Evolutionary conservation across 2,888 invertebrate genomes (phyloP).

Genomic region (Andrena camellia): DNA sequence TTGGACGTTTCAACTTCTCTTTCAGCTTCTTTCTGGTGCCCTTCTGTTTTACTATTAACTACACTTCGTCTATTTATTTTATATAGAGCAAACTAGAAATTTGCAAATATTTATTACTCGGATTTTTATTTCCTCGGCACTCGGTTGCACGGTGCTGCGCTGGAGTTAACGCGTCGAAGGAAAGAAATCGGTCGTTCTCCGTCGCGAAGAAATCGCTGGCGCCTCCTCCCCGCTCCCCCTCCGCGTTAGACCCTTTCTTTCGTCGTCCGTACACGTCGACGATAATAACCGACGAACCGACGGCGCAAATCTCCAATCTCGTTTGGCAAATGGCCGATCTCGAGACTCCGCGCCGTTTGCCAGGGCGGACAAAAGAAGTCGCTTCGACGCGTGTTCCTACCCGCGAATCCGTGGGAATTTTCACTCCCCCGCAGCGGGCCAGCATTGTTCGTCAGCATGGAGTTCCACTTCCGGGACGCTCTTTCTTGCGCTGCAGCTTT

Average conservation of each 20-base stretch:
- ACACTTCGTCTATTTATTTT: too few relatives aligned
- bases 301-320: slow-evolving; percentile 73
- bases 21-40: background rate
- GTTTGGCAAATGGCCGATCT: slow-evolving; percentile 76
- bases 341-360: slow-evolving; percentile 42
- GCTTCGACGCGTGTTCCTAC: slow-evolving; percentile 52
- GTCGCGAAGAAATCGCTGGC: slow-evolving; percentile 46
- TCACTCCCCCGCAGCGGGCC: slow-evolving; percentile 27
- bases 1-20: background rate
- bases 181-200: slow-evolving; percentile 46
- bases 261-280: slow-evolving; percentile 67
- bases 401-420: slow-evolving; percentile 60
- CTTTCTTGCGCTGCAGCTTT: slow-evolving; percentile 41
- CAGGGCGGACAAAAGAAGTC: slow-evolving; percentile 65
- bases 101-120: too few relatives aligned
- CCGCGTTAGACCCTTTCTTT: slow-evolving; percentile 28
- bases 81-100: too few relatives aligned
- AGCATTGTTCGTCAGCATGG: slow-evolving; percentile 60
- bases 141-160: too few relatives aligned
- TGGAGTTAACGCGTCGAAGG: background rate
- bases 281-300: slow-evolving; percentile 68
- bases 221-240: slow-evolving; percentile 15
- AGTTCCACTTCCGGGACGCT: slow-evolving; percentile 25
- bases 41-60: too few relatives aligned
- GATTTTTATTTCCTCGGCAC: too few relatives aligned